Percentiles rank a stretch among this genome's conserved stretches.
These are phyloP conservation scores for Stictocephala bisonia DNA, from an alignment of 2,888 invertebrate genomes.

Conservation along the genomic window DNA sequence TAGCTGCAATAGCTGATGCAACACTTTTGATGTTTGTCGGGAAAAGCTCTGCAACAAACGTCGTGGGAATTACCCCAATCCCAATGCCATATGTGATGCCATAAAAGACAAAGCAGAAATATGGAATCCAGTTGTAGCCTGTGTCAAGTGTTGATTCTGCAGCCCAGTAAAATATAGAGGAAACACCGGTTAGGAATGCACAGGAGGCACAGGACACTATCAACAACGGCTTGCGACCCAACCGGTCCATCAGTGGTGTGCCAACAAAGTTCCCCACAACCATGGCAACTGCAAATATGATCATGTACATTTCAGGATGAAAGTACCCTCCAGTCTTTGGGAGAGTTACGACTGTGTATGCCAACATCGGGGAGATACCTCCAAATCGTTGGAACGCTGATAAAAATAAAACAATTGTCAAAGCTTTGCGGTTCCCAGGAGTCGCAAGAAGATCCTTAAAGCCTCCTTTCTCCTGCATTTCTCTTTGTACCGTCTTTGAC, in stretches of 20 bases:
- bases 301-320: constrained; percentile 49
- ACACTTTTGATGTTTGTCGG: constrained; percentile 56
- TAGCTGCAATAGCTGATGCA: constrained; percentile 54
- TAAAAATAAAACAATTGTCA: constrained; percentile 47
- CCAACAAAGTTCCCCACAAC: constrained; percentile 50
- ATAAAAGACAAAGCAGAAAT: constrained; percentile 70
- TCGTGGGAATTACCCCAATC: constrained; percentile 64
- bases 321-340: constrained; percentile 50
- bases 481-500: constrained; percentile 50
- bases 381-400: constrained; percentile 52
- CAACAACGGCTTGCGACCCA: constrained; percentile 54
- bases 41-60: constrained; percentile 55
- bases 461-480: constrained; percentile 52
- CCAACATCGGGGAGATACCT: constrained; percentile 55
- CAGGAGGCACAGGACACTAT: constrained; percentile 50
- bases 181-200: constrained; percentile 45
- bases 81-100: constrained; percentile 71
- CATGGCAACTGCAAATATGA: constrained; percentile 51
- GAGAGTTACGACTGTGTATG: constrained; percentile 53
- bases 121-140: constrained; percentile 65
- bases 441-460: constrained; percentile 51
- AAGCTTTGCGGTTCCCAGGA: constrained; percentile 43
- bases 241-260: constrained; percentile 50
- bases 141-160: constrained; percentile 54
- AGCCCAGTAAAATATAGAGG: constrained; percentile 52